Conservation (phyloP, 2,113 vertebrate genomes). For the Morone saxatilis region DNA sequence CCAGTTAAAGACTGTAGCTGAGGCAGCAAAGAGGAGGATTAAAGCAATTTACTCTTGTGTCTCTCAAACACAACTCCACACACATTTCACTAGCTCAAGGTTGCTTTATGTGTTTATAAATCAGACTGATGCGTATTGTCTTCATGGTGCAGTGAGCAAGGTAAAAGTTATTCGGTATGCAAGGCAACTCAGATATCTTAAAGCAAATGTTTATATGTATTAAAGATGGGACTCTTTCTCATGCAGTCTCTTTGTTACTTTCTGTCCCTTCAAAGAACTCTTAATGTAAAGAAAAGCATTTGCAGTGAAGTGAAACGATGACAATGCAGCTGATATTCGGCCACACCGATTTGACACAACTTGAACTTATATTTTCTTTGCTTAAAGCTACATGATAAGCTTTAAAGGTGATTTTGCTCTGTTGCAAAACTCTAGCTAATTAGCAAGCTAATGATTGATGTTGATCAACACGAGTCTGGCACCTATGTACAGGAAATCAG, state of each 20-base stretch:
- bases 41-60: conserved; percentile 20
- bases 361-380: neutral
- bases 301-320: neutral
- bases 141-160: neutral
- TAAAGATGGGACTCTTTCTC: neutral
- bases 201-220: conserved; percentile 6
- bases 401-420: too few relatives aligned
- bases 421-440: too few relatives aligned
- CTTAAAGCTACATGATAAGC: neutral
- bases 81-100: neutral
- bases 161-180: neutral
- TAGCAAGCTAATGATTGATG: too few relatives aligned
- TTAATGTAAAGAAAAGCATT: neutral
- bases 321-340: neutral
- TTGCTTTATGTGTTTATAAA: conserved; percentile 13
- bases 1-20: neutral
- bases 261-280: neutral
- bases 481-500: too few relatives aligned
- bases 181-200: neutral
- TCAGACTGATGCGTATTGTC: conserved; percentile 1
- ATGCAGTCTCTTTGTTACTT: neutral
- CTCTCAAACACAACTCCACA: neutral
- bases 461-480: too few relatives aligned
- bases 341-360: neutral
- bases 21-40: conserved; percentile 23